These are phyloP conservation scores for Hylaeus volcanicus DNA, from an alignment of 1,140 invertebrate species.

Conservation along the genomic window DNA sequence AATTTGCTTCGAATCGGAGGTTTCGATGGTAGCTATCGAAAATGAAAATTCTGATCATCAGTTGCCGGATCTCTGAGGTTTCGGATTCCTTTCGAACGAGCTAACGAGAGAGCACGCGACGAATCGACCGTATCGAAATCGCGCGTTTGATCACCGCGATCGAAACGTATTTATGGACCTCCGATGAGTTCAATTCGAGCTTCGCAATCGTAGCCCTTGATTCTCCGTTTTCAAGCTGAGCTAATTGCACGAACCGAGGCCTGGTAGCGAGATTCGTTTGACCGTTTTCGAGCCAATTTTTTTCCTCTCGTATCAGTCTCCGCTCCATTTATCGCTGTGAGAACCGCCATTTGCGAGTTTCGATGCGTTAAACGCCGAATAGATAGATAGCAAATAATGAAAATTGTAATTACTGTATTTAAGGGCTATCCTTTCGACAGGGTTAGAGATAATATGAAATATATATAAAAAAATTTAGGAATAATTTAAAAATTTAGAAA, in stretches of 20 bases:
- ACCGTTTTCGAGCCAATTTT: neutral
- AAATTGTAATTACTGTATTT: too few relatives aligned
- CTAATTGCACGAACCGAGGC: conserved; percentile 21
- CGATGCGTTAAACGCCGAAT: too few relatives aligned
- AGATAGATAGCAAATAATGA: too few relatives aligned
- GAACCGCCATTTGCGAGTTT: too few relatives aligned
- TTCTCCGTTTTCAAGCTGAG: conserved; percentile 19
- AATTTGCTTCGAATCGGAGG: too few relatives aligned
- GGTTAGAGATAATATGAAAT: too few relatives aligned
- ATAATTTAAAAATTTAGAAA: too few relatives aligned
- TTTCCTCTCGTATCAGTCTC: neutral
- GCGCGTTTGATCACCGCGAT: conserved; percentile 30
- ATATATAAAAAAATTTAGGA: too few relatives aligned
- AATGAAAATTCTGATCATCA: too few relatives aligned
- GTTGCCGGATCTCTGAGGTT: neutral
- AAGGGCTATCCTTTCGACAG: too few relatives aligned
- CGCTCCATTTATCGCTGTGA: neutral
- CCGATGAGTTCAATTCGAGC: conserved; percentile 8
- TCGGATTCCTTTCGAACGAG: neutral
- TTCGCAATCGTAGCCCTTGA: neutral
- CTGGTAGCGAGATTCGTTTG: conserved; percentile 19
- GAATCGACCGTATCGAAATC: conserved; percentile 16
- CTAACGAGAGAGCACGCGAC: conserved; percentile 14
- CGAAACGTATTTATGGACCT: conserved; percentile 9
- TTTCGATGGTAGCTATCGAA: too few relatives aligned